Evolutionary conservation across 1,140 invertebrate genomes (phyloP).

Genomic region (Drosophila azteca): DNA sequence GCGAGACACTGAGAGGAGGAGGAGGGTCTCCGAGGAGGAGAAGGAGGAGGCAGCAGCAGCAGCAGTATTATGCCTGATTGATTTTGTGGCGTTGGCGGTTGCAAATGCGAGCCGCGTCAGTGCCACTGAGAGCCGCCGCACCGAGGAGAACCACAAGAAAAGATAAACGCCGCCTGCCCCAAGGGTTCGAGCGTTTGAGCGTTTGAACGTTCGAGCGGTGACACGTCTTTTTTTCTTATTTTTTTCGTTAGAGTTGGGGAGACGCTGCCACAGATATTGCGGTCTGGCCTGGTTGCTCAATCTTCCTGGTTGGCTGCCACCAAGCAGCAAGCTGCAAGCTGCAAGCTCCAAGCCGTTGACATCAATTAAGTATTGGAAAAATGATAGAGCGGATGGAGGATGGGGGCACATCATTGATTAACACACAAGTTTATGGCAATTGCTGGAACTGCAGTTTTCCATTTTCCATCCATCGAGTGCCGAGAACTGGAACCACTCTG

Average conservation of each 20-base stretch:
- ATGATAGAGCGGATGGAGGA: background rate
- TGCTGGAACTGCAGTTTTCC: constrained; percentile 19
- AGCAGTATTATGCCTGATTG: constrained; percentile 65
- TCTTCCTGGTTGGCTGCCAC: constrained; percentile 67
- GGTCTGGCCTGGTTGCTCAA: constrained; percentile 74
- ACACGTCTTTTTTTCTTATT: constrained; percentile 58
- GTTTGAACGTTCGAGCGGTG: background rate
- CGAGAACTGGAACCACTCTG: no score
- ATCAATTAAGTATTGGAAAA: constrained; percentile 64
- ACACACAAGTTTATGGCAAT: constrained; percentile 41
- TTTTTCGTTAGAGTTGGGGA: constrained; percentile 60
- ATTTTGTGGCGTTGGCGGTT: constrained; percentile 71
- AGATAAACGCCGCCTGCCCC: constrained; percentile 64
- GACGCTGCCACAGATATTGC: constrained; percentile 42
- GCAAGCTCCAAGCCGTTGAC: constrained; percentile 64
- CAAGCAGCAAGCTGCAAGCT: constrained; percentile 21
- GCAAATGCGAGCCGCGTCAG: constrained; percentile 13
- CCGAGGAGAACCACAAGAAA: constrained; percentile 37
- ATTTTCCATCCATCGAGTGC: no score
- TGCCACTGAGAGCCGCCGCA: constrained; percentile 24
- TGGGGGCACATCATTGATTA: constrained; percentile 36
- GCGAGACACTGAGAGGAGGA: background rate
- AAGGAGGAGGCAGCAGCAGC: constrained; percentile 19
- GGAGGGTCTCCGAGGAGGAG: background rate
- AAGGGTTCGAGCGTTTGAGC: constrained; percentile 12